Conservation (phyloP, 2,888 invertebrate genomes). For the Liodrosophila aerea region DNA sequence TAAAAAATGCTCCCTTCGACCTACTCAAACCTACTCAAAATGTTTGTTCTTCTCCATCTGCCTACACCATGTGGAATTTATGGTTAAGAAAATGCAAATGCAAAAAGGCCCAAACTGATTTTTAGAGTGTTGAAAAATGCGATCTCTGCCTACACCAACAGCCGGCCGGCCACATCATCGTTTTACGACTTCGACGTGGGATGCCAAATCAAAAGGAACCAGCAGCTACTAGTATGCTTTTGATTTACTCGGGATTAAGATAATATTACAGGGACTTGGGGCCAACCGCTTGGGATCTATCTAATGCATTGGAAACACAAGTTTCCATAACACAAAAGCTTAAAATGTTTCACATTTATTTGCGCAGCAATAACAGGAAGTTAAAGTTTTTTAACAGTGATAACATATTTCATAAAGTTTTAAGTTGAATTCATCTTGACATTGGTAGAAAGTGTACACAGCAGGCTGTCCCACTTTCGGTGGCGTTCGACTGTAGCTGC, state of each 20-base stretch:
- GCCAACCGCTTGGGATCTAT: too few species aligned
- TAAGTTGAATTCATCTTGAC: too few species aligned
- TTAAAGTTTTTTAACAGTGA: too few species aligned
- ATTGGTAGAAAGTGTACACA: too few species aligned
- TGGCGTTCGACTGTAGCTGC: too few species aligned
- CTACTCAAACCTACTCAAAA: conserved; percentile 29
- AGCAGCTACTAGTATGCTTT: conserved; percentile 12
- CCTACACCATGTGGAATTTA: conserved; percentile 54
- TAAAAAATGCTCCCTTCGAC: conserved; percentile 47
- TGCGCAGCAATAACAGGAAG: too few species aligned
- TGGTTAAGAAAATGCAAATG: conserved; percentile 54
- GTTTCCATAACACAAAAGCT: too few species aligned
- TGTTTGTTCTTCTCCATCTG: conserved; percentile 13
- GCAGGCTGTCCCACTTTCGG: too few species aligned
- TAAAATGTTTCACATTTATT: too few species aligned
- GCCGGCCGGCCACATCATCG: conserved; percentile 25
- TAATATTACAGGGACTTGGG: too few species aligned
- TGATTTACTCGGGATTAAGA: conserved; percentile 11
- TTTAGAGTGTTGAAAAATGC: conserved; percentile 10
- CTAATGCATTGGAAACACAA: too few species aligned
- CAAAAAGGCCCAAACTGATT: conserved; percentile 31
- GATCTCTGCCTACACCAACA: conserved; percentile 8
- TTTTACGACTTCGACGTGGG: conserved; percentile 32
- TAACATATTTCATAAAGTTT: too few species aligned
- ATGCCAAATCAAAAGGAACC: neutral